phyloP scores from a whole-genome alignment of 2,888 invertebrate genomes.

The Patella ulyssiponensis region DNA sequence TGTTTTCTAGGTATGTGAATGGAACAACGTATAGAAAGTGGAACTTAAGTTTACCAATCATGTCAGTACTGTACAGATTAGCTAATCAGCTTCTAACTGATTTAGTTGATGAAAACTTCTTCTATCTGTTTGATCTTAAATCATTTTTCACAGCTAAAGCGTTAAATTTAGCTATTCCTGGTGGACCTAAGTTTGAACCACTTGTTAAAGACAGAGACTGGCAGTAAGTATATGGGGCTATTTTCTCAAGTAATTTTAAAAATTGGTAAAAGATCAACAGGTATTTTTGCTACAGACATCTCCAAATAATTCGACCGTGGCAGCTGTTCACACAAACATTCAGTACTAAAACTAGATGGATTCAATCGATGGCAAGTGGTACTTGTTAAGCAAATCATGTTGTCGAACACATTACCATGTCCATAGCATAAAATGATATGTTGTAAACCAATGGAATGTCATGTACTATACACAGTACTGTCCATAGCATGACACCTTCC shows the following conservation, averaged over 20 bases:
- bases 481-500: neutral
- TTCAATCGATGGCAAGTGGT: too few relatives aligned
- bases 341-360: too few relatives aligned
- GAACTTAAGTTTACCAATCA: constrained; percentile 95
- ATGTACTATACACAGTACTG: neutral
- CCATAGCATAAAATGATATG: too few relatives aligned
- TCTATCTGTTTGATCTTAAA: constrained; percentile 98
- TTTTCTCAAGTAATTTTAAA: neutral
- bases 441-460: neutral
- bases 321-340: too few relatives aligned
- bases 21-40: constrained; percentile 97
- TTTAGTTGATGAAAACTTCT: constrained; percentile 97
- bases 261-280: too few relatives aligned
- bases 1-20: constrained; percentile 83
- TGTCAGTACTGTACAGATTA: constrained; percentile 96
- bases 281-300: too few relatives aligned
- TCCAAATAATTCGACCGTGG: too few relatives aligned
- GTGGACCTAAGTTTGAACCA: constrained; percentile 99
- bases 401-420: too few relatives aligned
- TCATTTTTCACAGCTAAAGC: constrained; percentile 99
- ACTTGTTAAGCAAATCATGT: too few relatives aligned
- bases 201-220: constrained; percentile 97
- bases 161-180: constrained; percentile 98
- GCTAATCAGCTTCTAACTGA: constrained; percentile 98
- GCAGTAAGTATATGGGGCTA: constrained; percentile 77